Evolutionary conservation across 2,797 vertebrate genomes (phyloP).

Genomic region (Gymnoscopelus microlampas): DNA sequence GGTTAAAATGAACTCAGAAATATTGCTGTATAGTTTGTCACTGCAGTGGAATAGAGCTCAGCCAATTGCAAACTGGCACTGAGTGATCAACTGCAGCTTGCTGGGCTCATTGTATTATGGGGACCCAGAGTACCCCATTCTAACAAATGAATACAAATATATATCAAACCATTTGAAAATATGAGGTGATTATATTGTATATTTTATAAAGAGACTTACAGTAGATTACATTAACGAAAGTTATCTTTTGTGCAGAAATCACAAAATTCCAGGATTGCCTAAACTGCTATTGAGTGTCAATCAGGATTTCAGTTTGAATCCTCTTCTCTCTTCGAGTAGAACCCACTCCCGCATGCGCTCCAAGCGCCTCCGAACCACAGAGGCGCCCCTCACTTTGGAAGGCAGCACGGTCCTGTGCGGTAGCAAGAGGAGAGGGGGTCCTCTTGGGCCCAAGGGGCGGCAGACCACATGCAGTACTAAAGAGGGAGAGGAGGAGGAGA

Average conservation of each 20-base stretch:
- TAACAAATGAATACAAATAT: too few relatives aligned
- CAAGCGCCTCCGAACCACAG: constrained; percentile 89
- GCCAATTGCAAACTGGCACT: not conserved
- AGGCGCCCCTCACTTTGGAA: constrained; percentile 78
- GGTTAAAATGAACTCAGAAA: not conserved
- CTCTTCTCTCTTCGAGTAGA: constrained; percentile 49
- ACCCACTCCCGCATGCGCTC: constrained; percentile 86
- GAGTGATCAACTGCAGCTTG: too few relatives aligned
- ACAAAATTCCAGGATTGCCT: constrained; percentile 57
- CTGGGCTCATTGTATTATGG: too few relatives aligned
- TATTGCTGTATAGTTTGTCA: not conserved
- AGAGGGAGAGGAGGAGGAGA: constrained; percentile 60
- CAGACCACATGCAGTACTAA: constrained; percentile 41
- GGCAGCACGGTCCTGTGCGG: constrained; percentile 46
- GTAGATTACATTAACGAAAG: not conserved
- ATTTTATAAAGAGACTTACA: not conserved
- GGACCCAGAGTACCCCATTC: too few relatives aligned
- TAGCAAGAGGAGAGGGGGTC: constrained; percentile 67
- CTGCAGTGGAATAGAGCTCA: not conserved
- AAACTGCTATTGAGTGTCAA: constrained; percentile 18
- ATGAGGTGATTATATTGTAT: not conserved
- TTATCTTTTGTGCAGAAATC: not conserved
- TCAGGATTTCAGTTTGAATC: constrained; percentile 7
- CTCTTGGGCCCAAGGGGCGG: constrained; percentile 77
- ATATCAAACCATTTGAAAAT: not conserved